Conservation (phyloP, 2,797 vertebrate species). For the Sciaenops ocellatus region DNA sequence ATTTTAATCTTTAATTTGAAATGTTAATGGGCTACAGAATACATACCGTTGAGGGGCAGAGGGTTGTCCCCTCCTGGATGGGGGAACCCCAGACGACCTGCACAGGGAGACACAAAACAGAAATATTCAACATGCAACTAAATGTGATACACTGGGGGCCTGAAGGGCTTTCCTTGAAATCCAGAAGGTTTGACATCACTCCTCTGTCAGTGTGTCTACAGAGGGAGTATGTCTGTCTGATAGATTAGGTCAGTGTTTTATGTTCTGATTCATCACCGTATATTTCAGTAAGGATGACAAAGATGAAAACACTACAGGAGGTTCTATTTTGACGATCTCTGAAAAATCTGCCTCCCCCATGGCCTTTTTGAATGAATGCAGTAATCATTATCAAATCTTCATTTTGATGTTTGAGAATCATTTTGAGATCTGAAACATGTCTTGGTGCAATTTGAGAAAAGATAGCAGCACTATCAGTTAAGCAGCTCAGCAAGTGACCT, state of each 20-base stretch:
- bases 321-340: background rate
- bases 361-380: background rate
- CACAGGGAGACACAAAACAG: constrained; percentile 67
- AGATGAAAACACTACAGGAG: background rate
- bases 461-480: constrained; percentile 12
- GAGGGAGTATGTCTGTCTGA: too few species aligned
- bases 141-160: background rate
- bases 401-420: background rate
- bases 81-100: constrained; percentile 91
- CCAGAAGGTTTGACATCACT: background rate
- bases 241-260: background rate
- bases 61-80: constrained; percentile 91
- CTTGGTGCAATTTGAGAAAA: background rate
- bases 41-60: constrained; percentile 92
- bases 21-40: constrained; percentile 28
- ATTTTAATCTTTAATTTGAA: background rate
- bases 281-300: background rate
- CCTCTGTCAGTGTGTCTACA: too few species aligned
- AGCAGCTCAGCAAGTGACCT: background rate
- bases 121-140: constrained; percentile 45
- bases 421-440: constrained; percentile 16
- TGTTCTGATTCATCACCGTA: background rate
- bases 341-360: background rate
- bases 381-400: background rate
- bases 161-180: background rate